Conservation (phyloP, 2,797 vertebrate genomes). For the Gallirallus australis region DNA sequence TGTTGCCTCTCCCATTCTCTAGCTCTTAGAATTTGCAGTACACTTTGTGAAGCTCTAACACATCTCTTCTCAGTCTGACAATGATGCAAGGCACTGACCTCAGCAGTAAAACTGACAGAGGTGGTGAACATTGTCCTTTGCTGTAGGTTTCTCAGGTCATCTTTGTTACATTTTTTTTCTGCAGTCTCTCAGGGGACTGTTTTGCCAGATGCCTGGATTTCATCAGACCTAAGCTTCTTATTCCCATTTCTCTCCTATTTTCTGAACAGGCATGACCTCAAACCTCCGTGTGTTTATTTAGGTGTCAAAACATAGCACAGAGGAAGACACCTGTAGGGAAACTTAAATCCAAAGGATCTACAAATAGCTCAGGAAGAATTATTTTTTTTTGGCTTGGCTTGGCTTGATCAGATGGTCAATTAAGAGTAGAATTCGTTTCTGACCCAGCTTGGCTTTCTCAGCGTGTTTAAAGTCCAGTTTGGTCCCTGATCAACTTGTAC, state of each 20-base stretch:
- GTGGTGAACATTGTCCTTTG: background rate
- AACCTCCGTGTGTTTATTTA: background rate
- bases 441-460: constrained; percentile 2
- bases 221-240: constrained; percentile 30
- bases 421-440: background rate
- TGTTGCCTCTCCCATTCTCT: background rate
- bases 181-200: background rate
- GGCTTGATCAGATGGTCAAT: background rate
- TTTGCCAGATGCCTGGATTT: constrained; percentile 30
- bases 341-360: background rate
- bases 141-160: background rate
- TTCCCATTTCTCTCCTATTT: constrained; percentile 9
- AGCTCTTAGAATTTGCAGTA: background rate
- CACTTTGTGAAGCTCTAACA: background rate
- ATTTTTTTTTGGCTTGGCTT: background rate
- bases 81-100: background rate
- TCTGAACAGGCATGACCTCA: background rate
- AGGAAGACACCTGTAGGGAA: constrained; percentile 1
- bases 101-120: background rate
- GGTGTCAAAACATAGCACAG: background rate
- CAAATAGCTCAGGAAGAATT: background rate
- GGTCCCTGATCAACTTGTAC: constrained; percentile 34
- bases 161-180: background rate
- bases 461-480: constrained; percentile 1
- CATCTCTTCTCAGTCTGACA: background rate